Evolutionary conservation across 2,888 invertebrate species (phyloP).

Genomic region (Thera britannica): DNA sequence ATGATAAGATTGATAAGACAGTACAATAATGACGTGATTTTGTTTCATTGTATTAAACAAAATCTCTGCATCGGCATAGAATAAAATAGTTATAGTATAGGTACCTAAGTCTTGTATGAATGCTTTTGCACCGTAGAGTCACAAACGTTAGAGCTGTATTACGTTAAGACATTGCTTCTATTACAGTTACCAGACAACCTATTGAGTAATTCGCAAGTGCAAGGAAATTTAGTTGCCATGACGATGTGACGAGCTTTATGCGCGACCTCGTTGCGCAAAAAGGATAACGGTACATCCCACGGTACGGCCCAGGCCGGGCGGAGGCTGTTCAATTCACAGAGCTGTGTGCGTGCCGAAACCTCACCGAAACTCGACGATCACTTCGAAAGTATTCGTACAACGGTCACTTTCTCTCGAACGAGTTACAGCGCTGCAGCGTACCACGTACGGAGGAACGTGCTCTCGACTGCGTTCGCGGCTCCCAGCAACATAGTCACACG

Average conservation of each 20-base stretch:
- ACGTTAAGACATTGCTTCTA: neutral
- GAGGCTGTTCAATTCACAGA: slow-evolving; percentile 45
- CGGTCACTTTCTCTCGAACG: slow-evolving; percentile 80
- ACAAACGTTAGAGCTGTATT: neutral
- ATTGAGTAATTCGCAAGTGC: slow-evolving; percentile 50
- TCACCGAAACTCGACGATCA: slow-evolving; percentile 59
- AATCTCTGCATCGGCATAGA: neutral
- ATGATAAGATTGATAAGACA: neutral
- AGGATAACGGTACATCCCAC: slow-evolving; percentile 59
- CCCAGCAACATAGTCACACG: slow-evolving; percentile 41
- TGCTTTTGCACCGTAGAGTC: neutral
- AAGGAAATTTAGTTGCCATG: slow-evolving; percentile 62
- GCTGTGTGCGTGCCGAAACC: slow-evolving; percentile 42
- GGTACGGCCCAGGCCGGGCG: slow-evolving; percentile 42
- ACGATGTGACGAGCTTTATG: slow-evolving; percentile 63
- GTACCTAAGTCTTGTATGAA: neutral
- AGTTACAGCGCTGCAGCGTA: slow-evolving; percentile 60
- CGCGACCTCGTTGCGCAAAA: slow-evolving; percentile 72
- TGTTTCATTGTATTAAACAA: neutral
- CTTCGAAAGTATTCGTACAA: slow-evolving; percentile 77
- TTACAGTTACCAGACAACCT: neutral
- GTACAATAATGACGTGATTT: neutral
- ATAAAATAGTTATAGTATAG: too few relatives aligned
- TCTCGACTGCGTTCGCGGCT: slow-evolving; percentile 46
- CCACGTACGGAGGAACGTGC: slow-evolving; percentile 46